Conservation (phyloP, 1,140 invertebrate genomes). For the Ceratina japonica region DNA sequence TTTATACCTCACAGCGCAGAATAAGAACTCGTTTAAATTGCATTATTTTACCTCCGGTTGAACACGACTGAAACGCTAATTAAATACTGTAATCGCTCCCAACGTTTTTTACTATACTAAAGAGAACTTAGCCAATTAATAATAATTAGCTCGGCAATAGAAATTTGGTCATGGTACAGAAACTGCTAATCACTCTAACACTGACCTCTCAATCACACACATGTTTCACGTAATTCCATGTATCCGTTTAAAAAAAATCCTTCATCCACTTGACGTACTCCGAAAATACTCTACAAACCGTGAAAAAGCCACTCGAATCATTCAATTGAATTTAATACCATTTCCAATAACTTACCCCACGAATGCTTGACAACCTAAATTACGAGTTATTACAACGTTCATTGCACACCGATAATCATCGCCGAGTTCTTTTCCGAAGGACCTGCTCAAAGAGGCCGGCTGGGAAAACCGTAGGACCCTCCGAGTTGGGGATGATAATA, state of each 20-base stretch:
- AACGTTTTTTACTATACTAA: not conserved
- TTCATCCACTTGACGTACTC: no score
- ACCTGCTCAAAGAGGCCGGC: constrained; percentile 3
- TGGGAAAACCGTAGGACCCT: not conserved
- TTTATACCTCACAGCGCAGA: not conserved
- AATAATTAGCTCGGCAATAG: no score
- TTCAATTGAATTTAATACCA: not conserved
- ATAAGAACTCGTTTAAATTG: not conserved
- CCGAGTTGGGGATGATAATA: not conserved
- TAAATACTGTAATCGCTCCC: not conserved
- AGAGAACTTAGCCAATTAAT: not conserved
- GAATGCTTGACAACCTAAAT: not conserved
- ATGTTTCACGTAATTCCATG: no score
- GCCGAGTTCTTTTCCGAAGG: not conserved
- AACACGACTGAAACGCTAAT: not conserved
- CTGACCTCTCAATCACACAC: no score
- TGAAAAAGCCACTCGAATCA: not conserved
- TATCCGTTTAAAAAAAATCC: no score
- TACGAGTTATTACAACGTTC: constrained; percentile 9
- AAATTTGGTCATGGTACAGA: no score
- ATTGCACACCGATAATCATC: not conserved
- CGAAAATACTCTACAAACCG: not conserved
- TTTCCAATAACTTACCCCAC: not conserved
- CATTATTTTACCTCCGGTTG: not conserved
- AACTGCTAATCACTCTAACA: no score